Base-by-base conservation (phyloP, 1,140 invertebrate genomes). In the Psilanteris sp. region DNA sequence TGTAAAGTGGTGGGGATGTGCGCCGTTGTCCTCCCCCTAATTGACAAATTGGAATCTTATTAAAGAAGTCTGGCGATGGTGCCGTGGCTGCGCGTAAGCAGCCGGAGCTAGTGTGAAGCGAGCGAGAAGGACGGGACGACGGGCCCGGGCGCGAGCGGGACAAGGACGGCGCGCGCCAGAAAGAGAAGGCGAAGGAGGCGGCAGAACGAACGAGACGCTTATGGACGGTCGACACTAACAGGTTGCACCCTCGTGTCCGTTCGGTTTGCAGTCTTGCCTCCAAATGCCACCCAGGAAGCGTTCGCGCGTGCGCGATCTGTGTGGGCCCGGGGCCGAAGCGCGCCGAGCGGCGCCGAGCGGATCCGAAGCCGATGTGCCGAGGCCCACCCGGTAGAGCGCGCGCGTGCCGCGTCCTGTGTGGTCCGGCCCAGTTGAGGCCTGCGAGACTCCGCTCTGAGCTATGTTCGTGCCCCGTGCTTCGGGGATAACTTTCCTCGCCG, bases 21-120 rank as follows among this genome's bases (percentile, higher is more conserved):
- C 64, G 61, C 61, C 76, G 81, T 81, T 83, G 82, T 86, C 83
- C 85, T 88, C 81, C 81, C 81, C 77, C 79, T 91, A 91, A 91
- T 91, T 91, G 90, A 91, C 90, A 91, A 91, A 91, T 91, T 91
- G 90, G 90, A 91, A 91, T 91, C 90, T 91, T 90, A 91, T 91
- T 91, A 91, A 66, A 72, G 87, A 85, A 86, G 82, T 70, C 79
- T 79, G 78, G 72, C 79, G 80, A 82, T 83, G 36, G 41, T 46
- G 46, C 27, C 24, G 55, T 37, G 18, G 50, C 20, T 24, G 48
- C 34, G 32, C 27, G 48, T 41, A 20, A 18, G 22, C 37, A 10
- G 34, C 20, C 18, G 27, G 11, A 11, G 24, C 39, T 55, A 39
- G 54, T 62, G 52, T 57, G 70, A 57, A 41, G 24, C 31, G 46